Evolutionary conservation across 2,888 invertebrate genomes (phyloP).

Genomic region (Hemicrepidius hirtus): DNA sequence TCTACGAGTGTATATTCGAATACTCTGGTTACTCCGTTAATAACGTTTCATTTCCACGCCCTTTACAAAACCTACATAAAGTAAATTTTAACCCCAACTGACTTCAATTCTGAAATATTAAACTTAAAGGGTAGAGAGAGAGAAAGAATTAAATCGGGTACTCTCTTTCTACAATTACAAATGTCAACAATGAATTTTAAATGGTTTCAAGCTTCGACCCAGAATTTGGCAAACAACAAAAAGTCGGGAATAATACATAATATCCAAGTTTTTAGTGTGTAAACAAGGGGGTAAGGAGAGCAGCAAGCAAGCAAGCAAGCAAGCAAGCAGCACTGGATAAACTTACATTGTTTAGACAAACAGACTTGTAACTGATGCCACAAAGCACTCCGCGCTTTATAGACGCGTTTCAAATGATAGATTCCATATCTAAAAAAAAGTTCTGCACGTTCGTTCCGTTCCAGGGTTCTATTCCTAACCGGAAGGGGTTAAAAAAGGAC

Average conservation of each 20-base stretch:
- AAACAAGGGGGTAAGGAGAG: constrained; percentile 7
- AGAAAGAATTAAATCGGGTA: too few species aligned
- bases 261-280: constrained; percentile 17
- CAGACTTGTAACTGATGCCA: constrained; percentile 19
- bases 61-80: background rate
- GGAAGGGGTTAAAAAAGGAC: background rate
- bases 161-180: too few species aligned
- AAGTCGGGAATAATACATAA: background rate
- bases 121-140: too few species aligned
- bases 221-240: too few species aligned
- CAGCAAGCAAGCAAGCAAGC: too few species aligned
- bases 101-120: too few species aligned
- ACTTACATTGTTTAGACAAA: constrained; percentile 29
- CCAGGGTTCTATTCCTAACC: background rate
- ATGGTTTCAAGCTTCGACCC: too few species aligned
- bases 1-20: constrained; percentile 6
- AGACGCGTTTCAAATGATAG: constrained; percentile 16
- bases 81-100: background rate
- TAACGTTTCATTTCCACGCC: constrained; percentile 17
- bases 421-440: constrained; percentile 3
- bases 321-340: constrained; percentile 12
- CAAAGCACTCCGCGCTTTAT: constrained; percentile 18
- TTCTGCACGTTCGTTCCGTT: constrained; percentile 13
- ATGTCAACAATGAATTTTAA: too few species aligned
- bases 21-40: constrained; percentile 20